Evolutionary conservation across 2,797 vertebrate genomes (phyloP).

Genomic region (Holocentrus rufus): DNA sequence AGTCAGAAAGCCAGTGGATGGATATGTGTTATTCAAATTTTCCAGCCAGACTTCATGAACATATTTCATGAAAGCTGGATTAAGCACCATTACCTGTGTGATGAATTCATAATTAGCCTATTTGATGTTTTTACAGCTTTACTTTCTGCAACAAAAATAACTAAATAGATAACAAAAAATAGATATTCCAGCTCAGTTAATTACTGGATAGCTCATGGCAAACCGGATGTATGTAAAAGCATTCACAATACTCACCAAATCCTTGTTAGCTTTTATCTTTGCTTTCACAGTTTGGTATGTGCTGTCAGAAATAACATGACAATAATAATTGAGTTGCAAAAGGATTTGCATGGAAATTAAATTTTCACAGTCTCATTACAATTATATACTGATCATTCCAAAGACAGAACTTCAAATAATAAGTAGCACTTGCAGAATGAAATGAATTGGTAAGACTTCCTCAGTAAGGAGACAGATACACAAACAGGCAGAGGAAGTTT

Average conservation of each 20-base stretch:
- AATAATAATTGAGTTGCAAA: neutral
- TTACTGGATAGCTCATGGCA: neutral
- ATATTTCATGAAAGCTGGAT: constrained; percentile 57
- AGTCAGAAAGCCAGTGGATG: constrained; percentile 63
- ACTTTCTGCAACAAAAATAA: neutral
- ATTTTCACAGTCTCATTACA: too few species aligned
- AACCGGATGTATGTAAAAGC: too few species aligned
- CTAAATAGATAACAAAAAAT: too few species aligned
- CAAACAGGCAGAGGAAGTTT: too few species aligned
- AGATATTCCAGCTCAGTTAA: too few species aligned
- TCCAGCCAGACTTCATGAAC: constrained; percentile 44
- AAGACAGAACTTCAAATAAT: too few species aligned
- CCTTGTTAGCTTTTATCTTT: constrained; percentile 40
- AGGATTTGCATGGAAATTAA: too few species aligned
- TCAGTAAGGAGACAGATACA: too few species aligned
- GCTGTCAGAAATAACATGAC: constrained; percentile 15
- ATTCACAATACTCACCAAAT: constrained; percentile 64
- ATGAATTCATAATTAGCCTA: neutral
- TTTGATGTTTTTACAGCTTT: neutral
- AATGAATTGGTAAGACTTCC: too few species aligned
- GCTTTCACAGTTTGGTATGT: neutral
- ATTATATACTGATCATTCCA: too few species aligned
- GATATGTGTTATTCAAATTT: neutral
- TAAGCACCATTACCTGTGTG: constrained; percentile 53
- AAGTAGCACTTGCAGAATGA: too few species aligned